phyloP scores from a whole-genome alignment of 2,888 invertebrate species.

The Eilema depressum region DNA sequence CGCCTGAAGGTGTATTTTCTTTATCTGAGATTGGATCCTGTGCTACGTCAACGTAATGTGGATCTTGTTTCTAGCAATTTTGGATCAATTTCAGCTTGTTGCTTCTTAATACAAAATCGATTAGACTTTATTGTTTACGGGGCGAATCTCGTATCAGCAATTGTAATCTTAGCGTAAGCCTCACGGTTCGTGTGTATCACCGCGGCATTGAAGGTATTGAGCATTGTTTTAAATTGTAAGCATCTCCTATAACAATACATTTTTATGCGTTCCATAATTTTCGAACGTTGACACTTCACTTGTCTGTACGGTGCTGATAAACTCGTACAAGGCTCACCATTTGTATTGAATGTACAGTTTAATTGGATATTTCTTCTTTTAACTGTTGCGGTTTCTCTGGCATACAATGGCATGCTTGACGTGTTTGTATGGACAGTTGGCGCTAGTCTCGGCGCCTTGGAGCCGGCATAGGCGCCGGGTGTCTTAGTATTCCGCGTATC shows the following conservation, averaged over 20 bases:
- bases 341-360: constrained; percentile 26
- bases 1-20: constrained; percentile 70
- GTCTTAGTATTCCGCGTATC: constrained; percentile 70
- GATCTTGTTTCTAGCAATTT: constrained; percentile 43
- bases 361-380: constrained; percentile 60
- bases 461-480: constrained; percentile 68
- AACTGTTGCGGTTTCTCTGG: constrained; percentile 55
- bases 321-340: neutral
- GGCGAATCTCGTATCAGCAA: constrained; percentile 70
- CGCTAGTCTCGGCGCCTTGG: constrained; percentile 59
- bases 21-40: constrained; percentile 57
- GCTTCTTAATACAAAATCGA: constrained; percentile 61
- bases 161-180: constrained; percentile 65
- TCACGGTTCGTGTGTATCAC: constrained; percentile 32
- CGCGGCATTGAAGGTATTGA: constrained; percentile 21
- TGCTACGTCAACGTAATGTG: constrained; percentile 37
- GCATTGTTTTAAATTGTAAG: constrained; percentile 22
- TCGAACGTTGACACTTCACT: neutral
- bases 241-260: neutral
- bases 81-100: constrained; percentile 49
- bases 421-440: constrained; percentile 60
- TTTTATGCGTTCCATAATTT: neutral
- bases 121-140: constrained; percentile 70
- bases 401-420: constrained; percentile 70
- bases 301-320: neutral